Evolutionary conservation across 2,797 vertebrate species (phyloP), one percentile per base, ranked within the genome.

Genomic region (Thalassophryne amazonica): DNA sequence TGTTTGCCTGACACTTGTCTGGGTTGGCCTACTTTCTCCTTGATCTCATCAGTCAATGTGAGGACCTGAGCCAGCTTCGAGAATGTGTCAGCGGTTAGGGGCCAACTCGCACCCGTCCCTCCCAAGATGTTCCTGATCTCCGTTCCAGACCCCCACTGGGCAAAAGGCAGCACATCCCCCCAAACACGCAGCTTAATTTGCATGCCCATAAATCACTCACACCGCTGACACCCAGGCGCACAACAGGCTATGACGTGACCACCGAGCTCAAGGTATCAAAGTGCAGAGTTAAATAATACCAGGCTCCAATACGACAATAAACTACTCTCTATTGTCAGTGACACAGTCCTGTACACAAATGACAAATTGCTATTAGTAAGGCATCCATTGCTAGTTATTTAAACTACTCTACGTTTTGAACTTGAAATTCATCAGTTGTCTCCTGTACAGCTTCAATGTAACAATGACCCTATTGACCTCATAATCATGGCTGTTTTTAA

Each of bases 191-290:
- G 60, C 63, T 62, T 80, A 52, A 85, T 90, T 87, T 87, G 69
- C 85, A 89, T 89, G 64, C 50, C 72, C 71, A 88, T 86, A 87
- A 84, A 89, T 89, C 86, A 86, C 77, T 74, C 71, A 60, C 30
- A 41, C 46, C 67, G 64, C 51, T 74, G 80, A 83, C 84, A 72
- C 35, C 27, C 45, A 28, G 50, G 63, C 59, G 71, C 66, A 81
- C 73, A 67, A 69, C 51, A 50, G 53, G 35, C 34, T 60, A 32
- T 47, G 54, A 62, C 56, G 55, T 16, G 4, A 74, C 45, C 38
- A 40, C 37, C 43, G 62, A 70, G 69, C 23, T 43, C 21, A 23
- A 15, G 9, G 24, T 38, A 53, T 41, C 59, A 58, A 55, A 65
- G 62, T 53, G 61, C 28, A 46, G 34, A 13, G 56, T 42, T 54